Conservation (phyloP, 2,113 vertebrate species). For the Sylvilagus bachmani region DNA sequence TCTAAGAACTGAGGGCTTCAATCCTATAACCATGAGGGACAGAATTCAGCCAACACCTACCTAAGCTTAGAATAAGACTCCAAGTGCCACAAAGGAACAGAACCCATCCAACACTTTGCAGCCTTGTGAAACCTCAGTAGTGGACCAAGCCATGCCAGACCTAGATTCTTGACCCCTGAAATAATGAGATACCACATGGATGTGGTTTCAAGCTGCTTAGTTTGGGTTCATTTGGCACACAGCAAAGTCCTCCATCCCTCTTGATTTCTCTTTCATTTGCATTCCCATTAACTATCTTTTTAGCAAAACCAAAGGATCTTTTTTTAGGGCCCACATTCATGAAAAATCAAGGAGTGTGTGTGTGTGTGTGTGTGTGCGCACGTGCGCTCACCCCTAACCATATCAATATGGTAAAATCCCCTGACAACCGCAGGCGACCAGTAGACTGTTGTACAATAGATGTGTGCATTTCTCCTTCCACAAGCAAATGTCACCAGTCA, state of each 20-base stretch:
- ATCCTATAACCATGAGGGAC: not conserved
- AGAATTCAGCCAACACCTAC: not conserved
- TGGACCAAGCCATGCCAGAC: no score
- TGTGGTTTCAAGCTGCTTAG: not conserved
- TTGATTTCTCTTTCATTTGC: not conserved
- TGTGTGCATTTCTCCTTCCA: not conserved
- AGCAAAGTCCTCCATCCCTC: not conserved
- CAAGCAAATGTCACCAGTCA: conserved; percentile 21
- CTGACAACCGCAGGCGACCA: not conserved
- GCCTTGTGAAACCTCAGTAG: not conserved
- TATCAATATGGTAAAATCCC: not conserved
- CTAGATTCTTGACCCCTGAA: no score
- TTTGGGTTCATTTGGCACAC: not conserved
- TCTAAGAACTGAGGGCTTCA: not conserved
- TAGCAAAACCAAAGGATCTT: not conserved
- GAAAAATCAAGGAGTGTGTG: not conserved
- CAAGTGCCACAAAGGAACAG: not conserved
- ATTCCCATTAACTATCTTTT: not conserved
- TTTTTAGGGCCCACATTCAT: not conserved
- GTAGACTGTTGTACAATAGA: not conserved
- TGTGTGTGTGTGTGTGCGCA: not conserved
- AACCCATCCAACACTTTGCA: no score
- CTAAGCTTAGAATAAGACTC: not conserved
- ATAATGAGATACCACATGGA: not conserved
- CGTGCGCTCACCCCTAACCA: not conserved